These are phyloP conservation scores for Ormyrus labotus DNA, from an alignment of 2,888 invertebrate species.

Conservation along the genomic window DNA sequence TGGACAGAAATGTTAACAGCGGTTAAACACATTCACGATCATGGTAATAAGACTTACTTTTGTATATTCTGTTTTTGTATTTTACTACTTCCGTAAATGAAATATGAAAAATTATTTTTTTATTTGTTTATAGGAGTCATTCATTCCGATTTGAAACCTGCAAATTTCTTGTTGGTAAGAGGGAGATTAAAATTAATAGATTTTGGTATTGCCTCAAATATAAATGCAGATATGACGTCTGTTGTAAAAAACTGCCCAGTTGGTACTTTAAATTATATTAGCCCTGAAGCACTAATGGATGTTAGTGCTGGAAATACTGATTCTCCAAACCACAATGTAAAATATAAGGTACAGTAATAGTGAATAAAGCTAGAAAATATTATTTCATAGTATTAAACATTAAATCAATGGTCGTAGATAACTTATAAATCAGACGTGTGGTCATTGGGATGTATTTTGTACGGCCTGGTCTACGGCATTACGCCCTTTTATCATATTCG, in stretches of 20 bases:
- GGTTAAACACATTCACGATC: constrained; percentile 92
- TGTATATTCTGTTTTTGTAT: too few relatives aligned
- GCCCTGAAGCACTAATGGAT: constrained; percentile 92
- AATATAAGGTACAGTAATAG: constrained; percentile 63
- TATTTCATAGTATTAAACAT: constrained; percentile 1
- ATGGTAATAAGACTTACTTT: constrained; percentile 78
- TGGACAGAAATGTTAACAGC: constrained; percentile 96
- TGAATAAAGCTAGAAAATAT: neutral
- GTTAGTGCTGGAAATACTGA: constrained; percentile 74
- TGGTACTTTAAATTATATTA: constrained; percentile 97
- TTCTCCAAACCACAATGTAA: constrained; percentile 71
- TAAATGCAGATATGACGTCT: constrained; percentile 92
- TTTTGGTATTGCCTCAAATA: constrained; percentile 95
- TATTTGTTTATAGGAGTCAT: constrained; percentile 84
- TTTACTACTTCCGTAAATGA: neutral
- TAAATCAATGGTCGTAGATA: constrained; percentile 79
- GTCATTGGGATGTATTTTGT: constrained; percentile 98
- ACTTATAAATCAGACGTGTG: constrained; percentile 96
- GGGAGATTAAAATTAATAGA: constrained; percentile 95
- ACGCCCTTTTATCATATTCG: constrained; percentile 93
- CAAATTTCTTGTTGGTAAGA: constrained; percentile 91
- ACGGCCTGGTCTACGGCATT: constrained; percentile 91
- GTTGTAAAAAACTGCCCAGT: constrained; percentile 88
- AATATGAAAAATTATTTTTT: constrained; percentile 30
- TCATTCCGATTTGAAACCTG: constrained; percentile 97